Percentiles rank a stretch among this genome's conserved stretches.
Conservation (phyloP, 2,113 vertebrate species). For the Elachura formosa region DNA sequence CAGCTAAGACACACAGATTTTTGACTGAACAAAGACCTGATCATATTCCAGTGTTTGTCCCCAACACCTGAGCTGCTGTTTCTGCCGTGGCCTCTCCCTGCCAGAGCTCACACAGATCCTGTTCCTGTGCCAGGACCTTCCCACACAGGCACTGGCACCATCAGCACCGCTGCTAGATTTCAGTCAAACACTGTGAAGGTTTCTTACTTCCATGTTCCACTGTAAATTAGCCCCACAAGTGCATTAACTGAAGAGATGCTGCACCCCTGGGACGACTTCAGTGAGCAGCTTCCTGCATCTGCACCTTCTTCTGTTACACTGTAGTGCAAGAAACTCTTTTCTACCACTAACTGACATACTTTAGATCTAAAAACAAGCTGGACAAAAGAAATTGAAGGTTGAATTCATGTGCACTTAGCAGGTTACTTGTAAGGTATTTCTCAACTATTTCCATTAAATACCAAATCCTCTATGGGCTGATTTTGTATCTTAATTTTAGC, state of each 20-base stretch:
- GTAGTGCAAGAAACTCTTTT: not conserved
- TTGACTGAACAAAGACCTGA: not conserved
- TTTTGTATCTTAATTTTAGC: not conserved
- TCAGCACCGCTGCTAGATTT: not conserved
- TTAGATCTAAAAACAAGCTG: not conserved
- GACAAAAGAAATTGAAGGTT: not conserved
- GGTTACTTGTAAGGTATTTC: not conserved
- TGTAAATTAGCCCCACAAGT: not conserved
- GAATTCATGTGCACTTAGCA: not conserved
- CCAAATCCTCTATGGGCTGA: not conserved
- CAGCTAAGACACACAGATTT: not conserved
- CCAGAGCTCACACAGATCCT: not conserved
- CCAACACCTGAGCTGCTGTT: accelerated
- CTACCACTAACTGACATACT: not conserved
- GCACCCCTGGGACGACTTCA: not conserved
- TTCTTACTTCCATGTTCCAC: not conserved
- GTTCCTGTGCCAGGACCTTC: not conserved
- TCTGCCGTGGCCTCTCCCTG: accelerated
- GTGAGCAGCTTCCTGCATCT: not conserved
- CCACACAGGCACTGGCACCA: not conserved
- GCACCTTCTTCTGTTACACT: not conserved
- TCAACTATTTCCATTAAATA: not conserved
- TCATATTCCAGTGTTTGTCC: not conserved
- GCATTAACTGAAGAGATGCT: not conserved
- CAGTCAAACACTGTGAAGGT: not conserved